Evolutionary conservation across 2,888 invertebrate species (phyloP).

Genomic region (Lepetodrilus schrolli): DNA sequence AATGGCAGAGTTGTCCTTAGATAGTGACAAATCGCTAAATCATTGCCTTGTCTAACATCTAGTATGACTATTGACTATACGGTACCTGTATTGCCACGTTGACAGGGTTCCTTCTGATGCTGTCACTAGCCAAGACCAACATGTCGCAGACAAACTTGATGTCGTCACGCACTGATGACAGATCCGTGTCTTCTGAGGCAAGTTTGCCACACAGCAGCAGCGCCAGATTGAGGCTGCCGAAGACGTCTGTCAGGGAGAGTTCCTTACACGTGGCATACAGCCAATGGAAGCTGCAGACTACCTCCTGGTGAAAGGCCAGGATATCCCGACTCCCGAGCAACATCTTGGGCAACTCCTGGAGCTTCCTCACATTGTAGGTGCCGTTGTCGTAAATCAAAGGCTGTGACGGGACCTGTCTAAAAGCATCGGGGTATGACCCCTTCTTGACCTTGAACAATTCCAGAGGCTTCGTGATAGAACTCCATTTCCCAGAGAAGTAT

Average conservation of each 20-base stretch:
- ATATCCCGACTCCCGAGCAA: conserved; percentile 52
- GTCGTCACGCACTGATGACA: conserved; percentile 33
- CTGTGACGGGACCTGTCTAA: conserved; percentile 57
- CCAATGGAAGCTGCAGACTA: conserved; percentile 97
- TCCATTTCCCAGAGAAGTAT: conserved; percentile 66
- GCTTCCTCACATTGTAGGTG: conserved; percentile 55
- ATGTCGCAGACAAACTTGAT: conserved; percentile 48
- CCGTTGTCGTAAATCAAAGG: conserved; percentile 45
- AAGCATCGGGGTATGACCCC: conserved; percentile 55
- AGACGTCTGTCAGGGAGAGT: conserved; percentile 93
- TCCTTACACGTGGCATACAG: conserved; percentile 93
- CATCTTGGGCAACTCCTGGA: conserved; percentile 60
- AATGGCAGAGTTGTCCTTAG: no score
- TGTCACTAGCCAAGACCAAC: conserved; percentile 51
- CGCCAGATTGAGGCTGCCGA: conserved; percentile 84
- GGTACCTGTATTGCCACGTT: conserved; percentile 53
- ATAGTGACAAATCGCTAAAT: no score
- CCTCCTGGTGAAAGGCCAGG: conserved; percentile 84
- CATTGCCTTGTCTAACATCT: not conserved
- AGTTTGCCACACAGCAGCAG: no score
- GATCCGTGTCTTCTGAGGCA: conserved; percentile 18
- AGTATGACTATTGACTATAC: not conserved
- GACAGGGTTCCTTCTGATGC: conserved; percentile 49
- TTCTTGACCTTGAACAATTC: conserved; percentile 62
- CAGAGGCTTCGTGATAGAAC: conserved; percentile 53